Evolutionary conservation across 2,888 invertebrate species (phyloP), one percentile per base, ranked within the genome.

Genomic region (Amblyjoppa fuscipennis): DNA sequence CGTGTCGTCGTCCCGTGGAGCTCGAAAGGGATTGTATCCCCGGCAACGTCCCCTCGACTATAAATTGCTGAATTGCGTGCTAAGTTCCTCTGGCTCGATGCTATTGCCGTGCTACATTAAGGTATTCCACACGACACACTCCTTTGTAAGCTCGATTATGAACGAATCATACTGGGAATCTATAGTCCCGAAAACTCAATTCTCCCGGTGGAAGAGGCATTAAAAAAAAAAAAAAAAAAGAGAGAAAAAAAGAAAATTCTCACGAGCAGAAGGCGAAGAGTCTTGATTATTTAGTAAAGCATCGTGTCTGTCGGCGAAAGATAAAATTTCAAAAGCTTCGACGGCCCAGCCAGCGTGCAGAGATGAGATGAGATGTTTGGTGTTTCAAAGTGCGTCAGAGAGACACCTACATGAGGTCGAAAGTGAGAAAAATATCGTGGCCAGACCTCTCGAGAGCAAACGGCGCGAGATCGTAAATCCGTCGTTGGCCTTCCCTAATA

Each of bases 41-140:
- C 41, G 74, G 68, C 80, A 79, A 79, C 76, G 71, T 80, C 71
- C 80, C 70, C 56, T 73, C 25, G 76, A 80, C 78, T 74, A 81
- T 83, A 86, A 86, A 86, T 86, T 80, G 81, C 83, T 59, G 79
- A 86, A 86, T 86, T 83, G 86, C 86, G 86, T 86, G 86, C 83
- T 68, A 77, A 83, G 69, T 76, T 73, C 41, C 68, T 66, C 28
- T 49, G 41, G 51, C 34, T 61, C 34, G 74, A 75, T 71, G 38
- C 34, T 71, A 70, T 41, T 28, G 20, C n/a, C 7, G 41, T 16
- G 20, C 11, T 34, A 28, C 73, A 82, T 71, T 66, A 69, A 81
- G 31, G 56, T 53, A 69, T 74, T 73, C 49, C 59, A 31, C 64
- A 64, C 64, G 69, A 34, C 77, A 38, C 66, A 80, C 68, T 56